Evolutionary conservation across 1,140 invertebrate genomes (phyloP), one percentile per base, ranked within the genome.

Genomic region (Epicauta chinensis): DNA sequence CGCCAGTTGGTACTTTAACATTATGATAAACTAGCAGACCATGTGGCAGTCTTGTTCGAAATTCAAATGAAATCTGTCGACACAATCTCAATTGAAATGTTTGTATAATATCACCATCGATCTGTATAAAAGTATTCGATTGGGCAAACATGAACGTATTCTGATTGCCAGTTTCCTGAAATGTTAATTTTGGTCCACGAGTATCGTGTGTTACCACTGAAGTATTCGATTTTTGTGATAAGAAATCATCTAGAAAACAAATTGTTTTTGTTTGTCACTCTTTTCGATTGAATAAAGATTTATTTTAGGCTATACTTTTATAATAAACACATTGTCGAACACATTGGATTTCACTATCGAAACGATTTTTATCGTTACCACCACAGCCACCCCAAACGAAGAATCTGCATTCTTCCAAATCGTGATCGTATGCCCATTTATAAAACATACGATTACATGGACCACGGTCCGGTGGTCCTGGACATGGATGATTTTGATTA

Each of bases 21-120:
- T 89, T 91, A 67, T 93, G 89, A 71, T 92, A 93, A 3, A 91
- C 86, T 32, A 93, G 70, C 9, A 93, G 75, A 9, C 89, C 89
- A 68, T 93, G 89, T 5, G 89, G 89, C 54, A 91, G 74, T 66
- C 87, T 78, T 35, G 90, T 92, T 15, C 89, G 83, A 68, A 91
- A 91, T 70, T 89, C 83, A 66, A 92, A 89, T 14, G 86, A 90
- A 70, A 92, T 91, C 71, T 90, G 86, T 60, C 89, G 78, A 65
- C 87, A 89, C 58, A 90, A 75, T 73, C 89, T 83, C 60, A 91
- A 77, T 72, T 91, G 88, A 73, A 91, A 92, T 40, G 83, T 82
- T 68, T 88, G 84, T 64, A 91, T 90, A 53, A 88, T 83, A 61
- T 86, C 82, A 6, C 87, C 87, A 67, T 90, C 88, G 11, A 92